Conservation (phyloP, 1,140 invertebrate genomes). For the Drosophila kanapiae region DNA sequence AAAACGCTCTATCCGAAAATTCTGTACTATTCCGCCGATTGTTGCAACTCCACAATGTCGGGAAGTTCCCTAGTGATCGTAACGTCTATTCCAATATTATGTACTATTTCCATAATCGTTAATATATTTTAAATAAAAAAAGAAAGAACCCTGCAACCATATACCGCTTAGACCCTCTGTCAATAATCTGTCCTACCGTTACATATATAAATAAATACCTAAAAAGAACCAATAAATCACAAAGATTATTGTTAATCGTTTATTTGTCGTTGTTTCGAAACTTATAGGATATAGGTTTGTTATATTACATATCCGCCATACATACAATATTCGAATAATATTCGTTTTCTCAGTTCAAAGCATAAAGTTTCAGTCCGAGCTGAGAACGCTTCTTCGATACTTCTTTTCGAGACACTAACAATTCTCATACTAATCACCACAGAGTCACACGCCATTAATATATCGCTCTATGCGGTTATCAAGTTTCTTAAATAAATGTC, state of each 20-base stretch:
- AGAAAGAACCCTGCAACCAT: neutral
- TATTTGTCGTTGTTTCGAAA: conserved; percentile 34
- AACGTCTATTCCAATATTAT: conserved; percentile 37
- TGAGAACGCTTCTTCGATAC: conserved; percentile 31
- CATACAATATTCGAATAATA: conserved; percentile 11
- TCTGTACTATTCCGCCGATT: conserved; percentile 89
- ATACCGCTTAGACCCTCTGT: conserved; percentile 31
- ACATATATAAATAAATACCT: conserved; percentile 37
- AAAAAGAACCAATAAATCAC: conserved; percentile 17
- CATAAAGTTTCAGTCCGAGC: conserved; percentile 20
- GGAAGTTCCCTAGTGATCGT: conserved; percentile 26
- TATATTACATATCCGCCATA: conserved; percentile 24
- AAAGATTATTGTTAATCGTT: conserved; percentile 22
- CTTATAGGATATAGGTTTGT: conserved; percentile 8
- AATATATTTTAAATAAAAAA: conserved; percentile 41
- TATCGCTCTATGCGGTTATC: neutral
- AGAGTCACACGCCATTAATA: conserved; percentile 13
- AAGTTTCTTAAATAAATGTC: conserved; percentile 9
- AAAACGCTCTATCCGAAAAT: conserved; percentile 92
- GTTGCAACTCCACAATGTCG: conserved; percentile 87
- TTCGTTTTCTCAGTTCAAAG: conserved; percentile 27
- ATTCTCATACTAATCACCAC: conserved; percentile 24
- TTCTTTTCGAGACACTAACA: conserved; percentile 6
- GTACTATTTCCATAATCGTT: conserved; percentile 38
- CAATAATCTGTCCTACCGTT: conserved; percentile 47